Base-by-base conservation (phyloP, 2,888 invertebrate genomes). In the Andrena haemorrhoa region DNA sequence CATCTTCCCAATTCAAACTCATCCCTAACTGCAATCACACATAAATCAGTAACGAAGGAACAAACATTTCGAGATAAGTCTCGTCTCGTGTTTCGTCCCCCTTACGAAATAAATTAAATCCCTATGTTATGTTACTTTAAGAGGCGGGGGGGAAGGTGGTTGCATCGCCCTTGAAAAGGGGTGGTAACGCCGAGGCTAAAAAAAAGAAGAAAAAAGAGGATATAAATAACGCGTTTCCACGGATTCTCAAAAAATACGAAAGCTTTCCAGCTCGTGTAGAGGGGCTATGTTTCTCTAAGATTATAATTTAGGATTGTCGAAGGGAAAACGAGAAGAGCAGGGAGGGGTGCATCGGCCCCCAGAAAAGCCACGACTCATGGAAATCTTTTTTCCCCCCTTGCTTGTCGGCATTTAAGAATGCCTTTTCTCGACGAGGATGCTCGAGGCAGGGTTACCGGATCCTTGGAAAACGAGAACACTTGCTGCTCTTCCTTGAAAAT, bases 391-490 rank as follows among this genome's bases (percentile, higher is more conserved):
- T n/a, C 31, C 41, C 41, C 41, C 41, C 35, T 35, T 5, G 41
- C 41, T 12, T 20, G 12, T 4, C 12, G 58, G 41, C 58, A 51
- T 76, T 68, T 73, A 47, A 75, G 77, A 84, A 64, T 64, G 70
- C 75, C 75, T 69, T 72, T 64, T 35, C 33, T 7, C 29, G 60
- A 3, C 49, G 63, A 60, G 58, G 66, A 77, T 61, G 51, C 68
- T 86, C 73, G 35, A 75, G 10, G n/a, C 64, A 65, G 65, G 20
- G 56, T 69, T 56, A 31, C 10, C 23, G 29, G 56, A 65, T 68
- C 75, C 79, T 71, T 49, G 60, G 75, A 61, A 69, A 76, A 60
- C 51, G 64, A 64, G 64, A 76, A 78, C 85, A 85, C 87, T 82
- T 78, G 84, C 69, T 47, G 33, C 51, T 20, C 8, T 69, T 82